Evolutionary conservation across 2,888 invertebrate genomes (phyloP).

Genomic region (Anticlea derivata): DNA sequence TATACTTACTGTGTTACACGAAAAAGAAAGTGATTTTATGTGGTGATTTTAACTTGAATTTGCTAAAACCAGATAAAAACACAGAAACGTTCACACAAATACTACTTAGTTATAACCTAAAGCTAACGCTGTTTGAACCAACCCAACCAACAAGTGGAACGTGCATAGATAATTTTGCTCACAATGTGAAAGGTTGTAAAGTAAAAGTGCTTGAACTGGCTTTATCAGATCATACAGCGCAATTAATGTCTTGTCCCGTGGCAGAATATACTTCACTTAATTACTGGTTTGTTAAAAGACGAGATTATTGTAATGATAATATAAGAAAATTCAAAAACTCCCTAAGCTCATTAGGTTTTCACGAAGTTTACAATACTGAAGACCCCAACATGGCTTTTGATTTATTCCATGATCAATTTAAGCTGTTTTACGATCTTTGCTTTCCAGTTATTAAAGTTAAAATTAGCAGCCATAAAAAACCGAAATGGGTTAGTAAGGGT

Average conservation of each 20-base stretch:
- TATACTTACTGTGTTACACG: neutral
- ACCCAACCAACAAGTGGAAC: slow-evolving; percentile 3
- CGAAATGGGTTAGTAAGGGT: slow-evolving; percentile 1
- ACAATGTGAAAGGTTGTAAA: neutral
- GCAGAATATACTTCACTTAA: neutral
- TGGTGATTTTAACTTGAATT: slow-evolving; percentile 14
- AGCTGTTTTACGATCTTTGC: neutral
- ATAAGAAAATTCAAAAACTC: neutral
- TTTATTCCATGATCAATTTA: neutral
- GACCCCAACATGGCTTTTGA: neutral
- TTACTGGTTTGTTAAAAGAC: neutral
- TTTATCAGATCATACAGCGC: slow-evolving; percentile 10
- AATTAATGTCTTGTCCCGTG: neutral
- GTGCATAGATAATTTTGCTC: slow-evolving; percentile 6
- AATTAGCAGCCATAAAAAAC: neutral
- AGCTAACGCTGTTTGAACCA: neutral
- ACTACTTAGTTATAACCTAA: slow-evolving; percentile 4
- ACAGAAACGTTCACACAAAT: slow-evolving; percentile 5
- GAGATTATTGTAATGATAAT: neutral
- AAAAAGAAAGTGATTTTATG: slow-evolving; percentile 9
- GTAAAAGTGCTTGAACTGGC: slow-evolving; percentile 2
- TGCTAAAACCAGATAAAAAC: neutral
- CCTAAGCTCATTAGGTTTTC: neutral
- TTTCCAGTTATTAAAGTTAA: neutral
- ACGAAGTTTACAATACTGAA: neutral